Conservation (phyloP, 2,888 invertebrate genomes). For the Caenorhabditis zanzibari region DNA sequence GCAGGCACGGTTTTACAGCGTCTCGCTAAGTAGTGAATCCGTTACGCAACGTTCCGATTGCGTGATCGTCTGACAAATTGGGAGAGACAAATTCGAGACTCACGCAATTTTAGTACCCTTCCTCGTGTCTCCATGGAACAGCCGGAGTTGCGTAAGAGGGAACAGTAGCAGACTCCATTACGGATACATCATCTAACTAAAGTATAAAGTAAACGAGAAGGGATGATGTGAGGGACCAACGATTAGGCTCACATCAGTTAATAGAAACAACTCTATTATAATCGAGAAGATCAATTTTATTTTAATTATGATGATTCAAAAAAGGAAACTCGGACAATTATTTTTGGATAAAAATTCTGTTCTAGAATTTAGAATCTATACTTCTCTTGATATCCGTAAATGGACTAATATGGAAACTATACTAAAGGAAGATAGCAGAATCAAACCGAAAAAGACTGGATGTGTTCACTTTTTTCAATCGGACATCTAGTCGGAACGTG, state of each 20-base stretch:
- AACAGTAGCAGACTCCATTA: not conserved
- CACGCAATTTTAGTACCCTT: constrained; percentile 16
- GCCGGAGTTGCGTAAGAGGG: not conserved
- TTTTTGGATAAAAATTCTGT: too few species aligned
- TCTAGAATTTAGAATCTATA: too few species aligned
- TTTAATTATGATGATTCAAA: too few species aligned
- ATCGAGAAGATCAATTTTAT: too few species aligned
- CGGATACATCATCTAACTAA: not conserved
- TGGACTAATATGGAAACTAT: too few species aligned
- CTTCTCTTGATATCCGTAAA: too few species aligned
- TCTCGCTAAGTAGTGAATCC: not conserved
- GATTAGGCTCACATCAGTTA: too few species aligned
- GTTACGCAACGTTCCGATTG: not conserved
- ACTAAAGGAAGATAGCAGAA: not conserved
- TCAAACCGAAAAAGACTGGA: not conserved
- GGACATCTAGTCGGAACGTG: constrained; percentile 2
- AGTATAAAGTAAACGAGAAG: not conserved
- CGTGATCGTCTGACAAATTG: not conserved
- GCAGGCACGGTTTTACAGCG: too few species aligned
- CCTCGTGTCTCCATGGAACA: too few species aligned
- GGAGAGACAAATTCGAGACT: not conserved
- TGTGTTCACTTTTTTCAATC: not conserved
- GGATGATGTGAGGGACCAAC: not conserved
- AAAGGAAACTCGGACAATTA: too few species aligned
- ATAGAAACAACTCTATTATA: too few species aligned